Evolutionary conservation across 2,113 vertebrate species (phyloP), one percentile per base, ranked within the genome.

Genomic region (Dipodomys merriami): DNA sequence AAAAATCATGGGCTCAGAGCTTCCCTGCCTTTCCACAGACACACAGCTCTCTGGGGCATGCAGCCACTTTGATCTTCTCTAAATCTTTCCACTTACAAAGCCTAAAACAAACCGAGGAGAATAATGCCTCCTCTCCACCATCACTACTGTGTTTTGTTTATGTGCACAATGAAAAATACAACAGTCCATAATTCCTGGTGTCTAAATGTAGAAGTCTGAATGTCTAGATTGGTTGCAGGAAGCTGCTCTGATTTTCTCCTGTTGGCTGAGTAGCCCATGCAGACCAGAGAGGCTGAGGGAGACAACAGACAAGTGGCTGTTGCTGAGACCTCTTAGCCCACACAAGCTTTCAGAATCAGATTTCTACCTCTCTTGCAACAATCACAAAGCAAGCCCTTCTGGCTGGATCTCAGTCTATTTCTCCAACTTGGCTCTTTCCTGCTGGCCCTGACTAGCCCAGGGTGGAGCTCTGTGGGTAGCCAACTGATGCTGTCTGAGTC

Each of bases 351-450:
- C 72, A 46, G 33, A 72, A 77, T 64, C 46, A n/a, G 53, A 11
- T 82, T 67, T 33, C 29, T 4, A 11, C 29, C 53, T 69, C 22
- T 33, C 57, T 39, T 16, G 29, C 39, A 57, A 83, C 10, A 16
- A 68, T 89, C 86, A 65, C 93, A 90, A 73, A 90, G 57, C 57
- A 90, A 71, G 86, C 10, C 30, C 33, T 90, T 13, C 83, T 0
- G 10, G 30, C 23, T 15, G 13, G 6, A 5, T 57, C 6, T 46
- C 23, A 44, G 57, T 81, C 49, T 57, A 33, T 30, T 68, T 30
- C 90, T 83, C 73, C 27, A 80, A 9, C 79, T 16, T 7, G 68
- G 23, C 44, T 71, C 60, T 78, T 29, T 72, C 88, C 82, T 81
- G 82, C 35, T 79, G 49, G 46, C 33, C 33, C 39, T 30, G 23